Percentiles rank a stretch among this genome's conserved stretches.
Conservation (phyloP, 2,888 invertebrate genomes). For the Girardia tigrina region DNA sequence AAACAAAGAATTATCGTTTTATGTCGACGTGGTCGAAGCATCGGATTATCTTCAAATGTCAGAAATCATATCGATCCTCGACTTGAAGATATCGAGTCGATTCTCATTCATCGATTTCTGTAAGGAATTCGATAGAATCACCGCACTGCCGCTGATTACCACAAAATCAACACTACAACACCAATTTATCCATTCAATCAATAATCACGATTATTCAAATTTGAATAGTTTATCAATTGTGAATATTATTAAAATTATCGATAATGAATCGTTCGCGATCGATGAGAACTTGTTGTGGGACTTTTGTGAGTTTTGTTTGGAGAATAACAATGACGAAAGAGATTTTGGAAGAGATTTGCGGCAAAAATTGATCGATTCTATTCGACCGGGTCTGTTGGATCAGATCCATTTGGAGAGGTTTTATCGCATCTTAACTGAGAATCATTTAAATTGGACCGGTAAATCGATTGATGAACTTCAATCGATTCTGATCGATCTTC, state of each 20-base stretch:
- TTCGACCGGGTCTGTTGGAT: neutral
- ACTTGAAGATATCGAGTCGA: neutral
- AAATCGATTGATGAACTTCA: neutral
- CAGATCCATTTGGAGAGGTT: neutral
- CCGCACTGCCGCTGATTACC: neutral
- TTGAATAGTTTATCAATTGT: neutral
- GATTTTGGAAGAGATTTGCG: neutral
- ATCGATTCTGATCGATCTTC: neutral
- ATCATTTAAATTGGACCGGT: neutral
- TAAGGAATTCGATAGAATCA: neutral
- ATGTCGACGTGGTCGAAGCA: neutral
- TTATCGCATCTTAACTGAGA: neutral
- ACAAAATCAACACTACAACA: neutral
- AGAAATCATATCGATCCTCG: neutral
- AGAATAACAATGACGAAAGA: neutral
- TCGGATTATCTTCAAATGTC: neutral
- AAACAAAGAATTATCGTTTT: neutral
- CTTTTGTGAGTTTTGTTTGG: neutral
- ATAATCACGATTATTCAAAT: neutral
- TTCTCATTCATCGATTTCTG: neutral
- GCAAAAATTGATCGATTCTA: neutral
- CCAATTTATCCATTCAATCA: neutral
- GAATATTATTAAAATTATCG: neutral
- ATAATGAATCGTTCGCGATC: neutral
- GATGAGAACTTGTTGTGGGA: constrained; percentile 3